Conservation (phyloP, 2,888 invertebrate genomes). For the Gymnoscelis rufifasciata region DNA sequence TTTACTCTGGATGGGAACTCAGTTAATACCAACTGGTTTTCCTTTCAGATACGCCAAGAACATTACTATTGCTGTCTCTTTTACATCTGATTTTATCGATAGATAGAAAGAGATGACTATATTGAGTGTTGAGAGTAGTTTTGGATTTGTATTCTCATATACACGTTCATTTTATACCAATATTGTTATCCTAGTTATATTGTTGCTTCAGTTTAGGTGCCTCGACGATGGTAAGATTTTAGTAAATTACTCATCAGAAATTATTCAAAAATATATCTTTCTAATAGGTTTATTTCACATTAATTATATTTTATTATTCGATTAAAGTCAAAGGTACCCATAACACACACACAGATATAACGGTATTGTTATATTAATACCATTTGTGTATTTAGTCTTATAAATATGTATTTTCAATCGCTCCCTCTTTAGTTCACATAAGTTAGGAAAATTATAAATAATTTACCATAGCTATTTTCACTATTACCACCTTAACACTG, state of each 20-base stretch:
- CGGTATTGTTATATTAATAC: no score
- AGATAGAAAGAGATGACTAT: slow-evolving; percentile 1
- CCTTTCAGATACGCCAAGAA: slow-evolving; percentile 7
- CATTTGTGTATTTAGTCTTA: not conserved
- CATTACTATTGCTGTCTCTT: slow-evolving; percentile 4
- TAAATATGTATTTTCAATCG: not conserved
- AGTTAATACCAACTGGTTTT: slow-evolving; percentile 15
- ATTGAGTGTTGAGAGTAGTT: not conserved
- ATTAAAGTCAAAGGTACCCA: not conserved
- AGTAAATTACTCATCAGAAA: not conserved
- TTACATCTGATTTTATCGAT: not conserved
- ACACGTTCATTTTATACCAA: not conserved
- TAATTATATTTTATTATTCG: no score
- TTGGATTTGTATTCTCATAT: not conserved
- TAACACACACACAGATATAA: no score
- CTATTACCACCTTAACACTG: no score
- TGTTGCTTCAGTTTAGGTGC: slow-evolving; percentile 8
- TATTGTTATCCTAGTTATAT: not conserved
- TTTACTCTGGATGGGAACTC: slow-evolving; percentile 15
- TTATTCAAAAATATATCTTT: no score
- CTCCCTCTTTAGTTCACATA: not conserved
- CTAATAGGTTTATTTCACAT: no score
- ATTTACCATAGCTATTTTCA: not conserved
- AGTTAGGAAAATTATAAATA: not conserved
- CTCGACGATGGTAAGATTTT: slow-evolving; percentile 15